A percentile compares a stretch with the other conserved stretches of the same genome.
These are phyloP conservation scores for Candoia aspera DNA, from an alignment of 2,113 vertebrate genomes.

Conservation along the genomic window DNA sequence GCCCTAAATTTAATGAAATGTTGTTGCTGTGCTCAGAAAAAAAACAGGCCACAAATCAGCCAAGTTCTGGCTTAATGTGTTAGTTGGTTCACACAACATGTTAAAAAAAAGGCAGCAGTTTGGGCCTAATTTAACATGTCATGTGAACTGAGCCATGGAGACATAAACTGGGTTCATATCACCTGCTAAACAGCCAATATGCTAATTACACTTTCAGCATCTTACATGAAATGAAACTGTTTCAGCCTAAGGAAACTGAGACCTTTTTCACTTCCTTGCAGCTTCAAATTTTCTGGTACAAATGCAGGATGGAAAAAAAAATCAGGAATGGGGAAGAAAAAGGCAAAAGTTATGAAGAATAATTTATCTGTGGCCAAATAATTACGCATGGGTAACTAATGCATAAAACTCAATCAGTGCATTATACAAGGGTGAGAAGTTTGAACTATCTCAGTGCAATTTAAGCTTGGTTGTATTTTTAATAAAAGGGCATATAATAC, in stretches of 20 bases:
- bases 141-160: background rate
- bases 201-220: background rate
- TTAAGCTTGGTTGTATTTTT: background rate
- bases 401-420: background rate
- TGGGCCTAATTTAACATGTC: background rate
- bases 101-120: background rate
- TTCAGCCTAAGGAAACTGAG: background rate
- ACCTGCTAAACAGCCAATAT: background rate
- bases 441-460: background rate
- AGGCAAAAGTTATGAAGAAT: conserved; percentile 1
- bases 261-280: background rate
- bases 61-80: background rate
- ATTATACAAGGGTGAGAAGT: background rate
- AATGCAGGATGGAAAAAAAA: background rate
- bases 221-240: background rate
- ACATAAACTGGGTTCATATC: background rate
- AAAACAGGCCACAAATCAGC: background rate
- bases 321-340: background rate
- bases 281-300: background rate
- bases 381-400: conserved; percentile 15
- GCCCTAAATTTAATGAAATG: background rate
- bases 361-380: conserved; percentile 10
- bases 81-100: background rate
- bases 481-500: background rate
- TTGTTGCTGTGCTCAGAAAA: background rate